These are phyloP conservation scores for Amazona ochrocephala DNA, from an alignment of 2,797 vertebrate genomes.

Conservation along the genomic window DNA sequence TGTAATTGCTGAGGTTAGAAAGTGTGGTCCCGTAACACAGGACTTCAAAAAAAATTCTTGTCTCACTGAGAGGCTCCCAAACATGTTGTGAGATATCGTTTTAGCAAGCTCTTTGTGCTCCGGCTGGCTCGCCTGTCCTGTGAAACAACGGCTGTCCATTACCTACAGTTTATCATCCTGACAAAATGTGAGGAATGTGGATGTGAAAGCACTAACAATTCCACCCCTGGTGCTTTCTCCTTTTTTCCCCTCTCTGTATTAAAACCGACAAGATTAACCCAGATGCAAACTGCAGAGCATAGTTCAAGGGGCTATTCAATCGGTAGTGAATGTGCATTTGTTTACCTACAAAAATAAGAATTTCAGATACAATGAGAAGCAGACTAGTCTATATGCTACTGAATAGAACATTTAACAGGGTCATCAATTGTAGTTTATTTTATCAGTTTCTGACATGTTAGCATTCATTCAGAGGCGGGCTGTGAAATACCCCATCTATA, in stretches of 20 bases:
- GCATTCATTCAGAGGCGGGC: slow-evolving; percentile 65
- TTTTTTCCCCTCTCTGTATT: slow-evolving; percentile 70
- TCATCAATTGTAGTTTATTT: slow-evolving; percentile 76
- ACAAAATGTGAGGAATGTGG: slow-evolving; percentile 78
- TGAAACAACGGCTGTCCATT: slow-evolving; percentile 74
- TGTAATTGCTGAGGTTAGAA: slow-evolving; percentile 73
- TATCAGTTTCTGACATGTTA: slow-evolving; percentile 76
- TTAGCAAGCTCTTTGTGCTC: slow-evolving; percentile 73
- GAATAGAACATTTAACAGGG: slow-evolving; percentile 76
- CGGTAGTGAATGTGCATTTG: slow-evolving; percentile 79
- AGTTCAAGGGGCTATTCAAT: slow-evolving; percentile 84
- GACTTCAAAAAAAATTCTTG: slow-evolving; percentile 75
- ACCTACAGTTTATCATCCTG: slow-evolving; percentile 83
- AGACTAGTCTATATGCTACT: slow-evolving; percentile 62
- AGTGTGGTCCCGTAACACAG: slow-evolving; percentile 59
- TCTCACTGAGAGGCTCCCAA: slow-evolving; percentile 63
- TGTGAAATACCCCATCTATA: slow-evolving; percentile 60
- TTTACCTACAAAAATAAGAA: slow-evolving; percentile 83
- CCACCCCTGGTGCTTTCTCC: slow-evolving; percentile 76
- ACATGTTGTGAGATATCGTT: slow-evolving; percentile 51
- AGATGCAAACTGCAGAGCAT: slow-evolving; percentile 76
- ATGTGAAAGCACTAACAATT: slow-evolving; percentile 75
- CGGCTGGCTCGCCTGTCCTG: slow-evolving; percentile 64
- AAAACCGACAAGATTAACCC: slow-evolving; percentile 83
- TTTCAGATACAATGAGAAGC: slow-evolving; percentile 76